A percentile compares a stretch with the other conserved stretches of the same genome.
Evolutionary conservation across 2,888 invertebrate species (phyloP).

Genomic region (Icerya purchasi): DNA sequence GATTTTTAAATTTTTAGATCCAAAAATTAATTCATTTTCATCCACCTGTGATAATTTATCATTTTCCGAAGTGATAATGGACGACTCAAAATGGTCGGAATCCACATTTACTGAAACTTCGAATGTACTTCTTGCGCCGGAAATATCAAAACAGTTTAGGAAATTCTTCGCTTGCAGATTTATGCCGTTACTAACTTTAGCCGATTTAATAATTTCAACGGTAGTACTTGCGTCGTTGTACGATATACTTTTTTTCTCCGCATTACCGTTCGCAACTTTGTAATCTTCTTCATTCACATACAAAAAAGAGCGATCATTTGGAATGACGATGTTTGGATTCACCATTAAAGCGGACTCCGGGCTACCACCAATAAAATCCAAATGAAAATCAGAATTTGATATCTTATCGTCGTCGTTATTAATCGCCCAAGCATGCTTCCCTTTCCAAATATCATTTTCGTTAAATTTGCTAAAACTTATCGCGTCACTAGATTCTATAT

Average conservation of each 20-base stretch:
- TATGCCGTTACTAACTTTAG: no score
- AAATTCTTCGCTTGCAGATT: no score
- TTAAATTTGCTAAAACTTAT: not conserved
- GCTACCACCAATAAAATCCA: conserved; percentile 18
- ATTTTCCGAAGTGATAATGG: not conserved
- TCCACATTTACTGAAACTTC: no score
- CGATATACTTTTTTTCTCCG: no score
- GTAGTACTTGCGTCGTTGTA: no score
- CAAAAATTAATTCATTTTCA: not conserved
- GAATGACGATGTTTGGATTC: conserved; percentile 78
- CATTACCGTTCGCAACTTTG: no score
- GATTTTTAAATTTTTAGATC: no score
- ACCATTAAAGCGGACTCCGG: conserved; percentile 42
- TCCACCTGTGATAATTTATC: not conserved
- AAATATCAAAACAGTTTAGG: no score
- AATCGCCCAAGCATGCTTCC: conserved; percentile 10
- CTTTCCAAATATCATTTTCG: conserved; percentile 8
- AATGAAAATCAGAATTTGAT: conserved; percentile 17
- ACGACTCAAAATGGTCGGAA: no score
- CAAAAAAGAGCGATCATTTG: conserved; percentile 23
- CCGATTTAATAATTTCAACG: no score
- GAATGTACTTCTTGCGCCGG: no score
- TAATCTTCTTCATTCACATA: not conserved
- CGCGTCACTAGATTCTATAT: not conserved
- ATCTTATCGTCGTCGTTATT: conserved; percentile 11